Percentiles rank a stretch among this genome's conserved stretches.
phyloP scores from a whole-genome alignment of 1,140 invertebrate species.

The Drosophila suzukii region DNA sequence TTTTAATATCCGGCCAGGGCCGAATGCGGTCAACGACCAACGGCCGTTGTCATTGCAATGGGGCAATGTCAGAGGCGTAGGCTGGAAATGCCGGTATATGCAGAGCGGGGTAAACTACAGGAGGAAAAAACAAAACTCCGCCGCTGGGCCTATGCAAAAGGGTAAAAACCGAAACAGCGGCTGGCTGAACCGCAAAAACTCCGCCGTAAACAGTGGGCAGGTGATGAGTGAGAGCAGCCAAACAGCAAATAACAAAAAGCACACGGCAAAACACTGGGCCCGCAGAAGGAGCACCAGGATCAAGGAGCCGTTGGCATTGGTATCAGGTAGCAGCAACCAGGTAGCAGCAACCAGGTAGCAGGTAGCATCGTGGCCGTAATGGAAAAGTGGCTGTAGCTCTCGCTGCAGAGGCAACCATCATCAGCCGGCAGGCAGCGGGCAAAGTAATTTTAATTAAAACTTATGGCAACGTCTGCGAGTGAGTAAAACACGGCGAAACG shows the following conservation, averaged over 20 bases:
- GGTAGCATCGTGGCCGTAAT: conserved; percentile 10
- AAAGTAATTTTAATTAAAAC: conserved; percentile 83
- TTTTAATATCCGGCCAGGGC: conserved; percentile 68
- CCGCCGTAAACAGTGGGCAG: conserved; percentile 57
- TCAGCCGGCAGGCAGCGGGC: conserved; percentile 65
- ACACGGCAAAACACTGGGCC: conserved; percentile 73
- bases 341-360: too few species aligned
- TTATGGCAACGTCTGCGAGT: conserved; percentile 82
- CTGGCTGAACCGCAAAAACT: conserved; percentile 41
- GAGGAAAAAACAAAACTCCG: conserved; percentile 26
- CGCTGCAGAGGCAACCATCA: conserved; percentile 21
- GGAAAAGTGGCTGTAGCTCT: conserved; percentile 29
- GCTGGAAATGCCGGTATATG: conserved; percentile 41
- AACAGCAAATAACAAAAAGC: conserved; percentile 81
- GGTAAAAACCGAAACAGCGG: conserved; percentile 31
- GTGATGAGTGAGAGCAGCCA: conserved; percentile 69
- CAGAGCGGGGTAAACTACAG: background rate
- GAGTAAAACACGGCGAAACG: conserved; percentile 81
- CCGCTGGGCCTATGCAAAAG: conserved; percentile 17
- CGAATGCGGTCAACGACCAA: conserved; percentile 59
- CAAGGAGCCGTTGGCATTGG: conserved; percentile 13
- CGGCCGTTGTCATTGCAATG: conserved; percentile 63
- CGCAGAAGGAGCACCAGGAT: conserved; percentile 26
- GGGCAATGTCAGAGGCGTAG: conserved; percentile 75
- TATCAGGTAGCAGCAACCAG: background rate